These are phyloP conservation scores for Actinia tenebrosa DNA, from an alignment of 64 coral and sea anemone species.

Conservation along the genomic window DNA sequence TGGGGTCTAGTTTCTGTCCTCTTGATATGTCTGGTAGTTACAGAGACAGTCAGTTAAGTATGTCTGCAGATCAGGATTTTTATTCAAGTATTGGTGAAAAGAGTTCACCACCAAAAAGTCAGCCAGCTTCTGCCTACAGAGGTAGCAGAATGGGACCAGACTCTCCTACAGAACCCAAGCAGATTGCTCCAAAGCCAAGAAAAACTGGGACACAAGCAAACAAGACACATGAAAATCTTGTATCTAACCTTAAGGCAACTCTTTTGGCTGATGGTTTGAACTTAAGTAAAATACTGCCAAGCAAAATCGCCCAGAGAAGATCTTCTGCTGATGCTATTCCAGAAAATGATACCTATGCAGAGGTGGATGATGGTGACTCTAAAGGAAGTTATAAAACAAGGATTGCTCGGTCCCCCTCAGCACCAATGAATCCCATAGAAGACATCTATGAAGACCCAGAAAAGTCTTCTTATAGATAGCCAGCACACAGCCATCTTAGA, in stretches of 20 bases:
- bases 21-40: conserved; percentile 8
- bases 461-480: neutral
- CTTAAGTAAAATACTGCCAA: conserved; percentile 49
- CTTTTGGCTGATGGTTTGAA: conserved; percentile 73
- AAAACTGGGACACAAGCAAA: neutral
- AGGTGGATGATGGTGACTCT: conserved; percentile 31
- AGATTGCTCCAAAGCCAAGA: neutral
- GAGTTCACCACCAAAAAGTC: neutral
- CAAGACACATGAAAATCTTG: conserved; percentile 9
- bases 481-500: neutral
- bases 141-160: neutral
- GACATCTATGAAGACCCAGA: conserved; percentile 72
- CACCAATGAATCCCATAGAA: conserved; percentile 37
- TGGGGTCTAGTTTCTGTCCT: conserved; percentile 16
- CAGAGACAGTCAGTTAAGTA: conserved; percentile 1
- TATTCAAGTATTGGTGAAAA: conserved; percentile 42
- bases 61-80: conserved; percentile 38
- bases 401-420: conserved; percentile 42
- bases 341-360: conserved; percentile 47
- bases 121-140: neutral
- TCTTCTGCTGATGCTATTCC: conserved; percentile 32
- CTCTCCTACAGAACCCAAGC: neutral
- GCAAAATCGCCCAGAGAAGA: conserved; percentile 20
- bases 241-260: conserved; percentile 74
- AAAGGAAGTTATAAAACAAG: conserved; percentile 2